phyloP scores from a whole-genome alignment of 2,888 invertebrate species.

The Hyposoter didymator region DNA sequence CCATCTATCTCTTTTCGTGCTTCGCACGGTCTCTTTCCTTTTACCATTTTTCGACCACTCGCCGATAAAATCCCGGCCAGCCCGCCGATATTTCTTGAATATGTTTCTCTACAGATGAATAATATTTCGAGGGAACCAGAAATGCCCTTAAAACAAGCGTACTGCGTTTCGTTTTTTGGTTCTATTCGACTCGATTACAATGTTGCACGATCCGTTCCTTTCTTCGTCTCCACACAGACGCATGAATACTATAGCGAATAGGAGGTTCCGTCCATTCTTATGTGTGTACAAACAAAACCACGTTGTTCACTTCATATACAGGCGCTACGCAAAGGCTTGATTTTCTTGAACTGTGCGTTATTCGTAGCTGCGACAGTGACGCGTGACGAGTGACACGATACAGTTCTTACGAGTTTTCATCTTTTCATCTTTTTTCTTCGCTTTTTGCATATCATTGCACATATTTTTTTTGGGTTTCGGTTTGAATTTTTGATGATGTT shows the following conservation, averaged over 20 bases:
- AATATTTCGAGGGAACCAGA: constrained; percentile 7
- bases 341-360: not conserved
- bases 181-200: constrained; percentile 6
- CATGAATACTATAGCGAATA: not conserved
- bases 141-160: not conserved
- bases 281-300: not conserved
- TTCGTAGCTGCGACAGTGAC: not conserved
- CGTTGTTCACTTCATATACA: not conserved
- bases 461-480: constrained; percentile 2
- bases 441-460: not conserved
- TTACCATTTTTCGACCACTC: not conserved
- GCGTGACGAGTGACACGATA: constrained; percentile 11
- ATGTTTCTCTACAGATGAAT: constrained; percentile 16
- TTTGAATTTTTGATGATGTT: constrained; percentile 12
- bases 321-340: constrained; percentile 2
- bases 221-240: not conserved
- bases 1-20: not conserved
- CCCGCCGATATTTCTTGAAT: not conserved
- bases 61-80: too few relatives aligned
- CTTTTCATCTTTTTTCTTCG: too few relatives aligned
- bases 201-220: not conserved
- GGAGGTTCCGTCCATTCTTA: constrained; percentile 10
- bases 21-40: not conserved
- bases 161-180: constrained; percentile 3
- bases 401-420: too few relatives aligned